These are phyloP conservation scores for Saguinus midas DNA, from an alignment of 2,113 vertebrate species.

Conservation along the genomic window DNA sequence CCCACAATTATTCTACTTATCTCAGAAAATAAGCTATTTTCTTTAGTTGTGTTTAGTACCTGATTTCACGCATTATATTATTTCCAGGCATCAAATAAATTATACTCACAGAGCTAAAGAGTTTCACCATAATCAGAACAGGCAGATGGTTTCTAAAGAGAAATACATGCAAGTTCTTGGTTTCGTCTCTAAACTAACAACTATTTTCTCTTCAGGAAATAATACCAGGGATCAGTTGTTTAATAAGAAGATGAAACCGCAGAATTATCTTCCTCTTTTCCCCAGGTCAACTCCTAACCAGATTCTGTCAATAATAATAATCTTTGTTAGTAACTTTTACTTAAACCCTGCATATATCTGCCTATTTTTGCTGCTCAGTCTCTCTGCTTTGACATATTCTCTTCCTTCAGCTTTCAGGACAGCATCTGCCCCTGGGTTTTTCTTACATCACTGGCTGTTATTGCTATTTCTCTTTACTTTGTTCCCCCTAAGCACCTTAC, in stretches of 20 bases:
- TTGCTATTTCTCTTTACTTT: not conserved
- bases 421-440: not conserved
- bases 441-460: rapidly evolving
- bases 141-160: not conserved
- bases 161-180: not conserved
- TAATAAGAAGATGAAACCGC: not conserved
- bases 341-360: not conserved
- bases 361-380: not conserved
- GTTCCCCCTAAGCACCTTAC: rapidly evolving
- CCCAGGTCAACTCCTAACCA: not conserved
- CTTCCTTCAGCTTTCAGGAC: not conserved
- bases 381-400: not conserved
- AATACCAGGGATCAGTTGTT: not conserved
- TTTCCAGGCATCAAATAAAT: constrained; percentile 33
- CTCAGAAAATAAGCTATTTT: constrained; percentile 53
- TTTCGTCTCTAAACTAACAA: constrained; percentile 15
- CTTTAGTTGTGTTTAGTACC: constrained; percentile 48
- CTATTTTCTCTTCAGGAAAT: not conserved
- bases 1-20: constrained; percentile 54
- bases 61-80: constrained; percentile 39
- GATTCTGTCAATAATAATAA: not conserved
- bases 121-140: not conserved
- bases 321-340: not conserved
- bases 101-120: constrained; percentile 49
- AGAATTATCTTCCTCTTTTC: not conserved